Evolutionary conservation across 2,797 vertebrate species (phyloP).

Genomic region (Dromococcyx pavoninus): DNA sequence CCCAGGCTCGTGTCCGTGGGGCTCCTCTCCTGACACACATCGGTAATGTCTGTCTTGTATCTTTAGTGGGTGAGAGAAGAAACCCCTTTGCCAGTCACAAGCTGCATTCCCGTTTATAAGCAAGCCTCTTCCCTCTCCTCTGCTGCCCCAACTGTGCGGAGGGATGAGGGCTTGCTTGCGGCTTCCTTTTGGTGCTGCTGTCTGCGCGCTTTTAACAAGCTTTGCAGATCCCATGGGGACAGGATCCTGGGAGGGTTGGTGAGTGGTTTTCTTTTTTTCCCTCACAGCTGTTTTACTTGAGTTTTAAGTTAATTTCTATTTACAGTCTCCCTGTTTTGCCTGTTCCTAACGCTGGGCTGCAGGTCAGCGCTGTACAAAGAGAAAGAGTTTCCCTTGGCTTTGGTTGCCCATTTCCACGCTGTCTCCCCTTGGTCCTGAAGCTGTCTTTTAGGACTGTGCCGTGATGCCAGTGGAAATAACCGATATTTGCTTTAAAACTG

Average conservation of each 20-base stretch:
- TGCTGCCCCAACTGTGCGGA: rapidly evolving
- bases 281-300: not conserved
- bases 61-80: not conserved
- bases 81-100: not conserved
- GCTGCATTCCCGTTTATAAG: not conserved
- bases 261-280: not conserved
- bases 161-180: rapidly evolving
- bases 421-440: not conserved
- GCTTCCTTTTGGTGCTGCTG: not conserved
- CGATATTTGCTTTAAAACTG: not conserved
- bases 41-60: not conserved
- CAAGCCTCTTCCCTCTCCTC: not conserved
- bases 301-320: not conserved
- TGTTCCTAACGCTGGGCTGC: not conserved
- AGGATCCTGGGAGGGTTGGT: not conserved
- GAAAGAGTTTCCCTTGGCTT: not conserved
- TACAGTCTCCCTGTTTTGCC: not conserved
- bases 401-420: not conserved
- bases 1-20: rapidly evolving
- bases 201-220: not conserved
- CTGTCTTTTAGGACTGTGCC: not conserved
- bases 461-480: not conserved
- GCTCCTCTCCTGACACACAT: not conserved
- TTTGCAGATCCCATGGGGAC: not conserved
- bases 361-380: not conserved